Base-by-base conservation (phyloP, 1,140 invertebrate genomes). In the Drosophila kikkawai region DNA sequence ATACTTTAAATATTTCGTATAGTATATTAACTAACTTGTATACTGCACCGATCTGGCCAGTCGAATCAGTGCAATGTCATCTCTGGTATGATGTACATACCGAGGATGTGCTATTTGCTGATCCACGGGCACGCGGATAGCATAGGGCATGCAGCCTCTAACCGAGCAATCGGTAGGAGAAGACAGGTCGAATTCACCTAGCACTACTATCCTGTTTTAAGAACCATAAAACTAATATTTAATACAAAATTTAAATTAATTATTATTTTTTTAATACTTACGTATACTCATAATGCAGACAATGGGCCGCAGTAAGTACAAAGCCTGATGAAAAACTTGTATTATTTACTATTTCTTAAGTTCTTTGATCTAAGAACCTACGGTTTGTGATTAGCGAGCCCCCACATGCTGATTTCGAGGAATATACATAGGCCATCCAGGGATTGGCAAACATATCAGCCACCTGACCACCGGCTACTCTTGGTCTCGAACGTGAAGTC, bases 401-500 rank as follows among this genome's bases (percentile, higher is more conserved):
- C 1, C 45, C 12, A 15, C 45, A 47, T 11, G 7, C 19, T 47
- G 2, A 0, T 13, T 1, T 7, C 3, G 19, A 1, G 12, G 44
- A 13, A 11, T 0, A 1, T 4, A 47, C 13, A 47, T 47, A 47
- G 3, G 13, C 22, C 45, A 48, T 48, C 45, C 45, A 48, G 15
- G 45, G 45, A 48, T 48, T 48, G 6, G 7, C 45, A 15, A 48
- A 48, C 45, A 48, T 48, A 48, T 48, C 45, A 22, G 45, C 45
- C 19, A 26, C 45, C 7, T 26, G 13, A 15, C 45, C 45, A 4
- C 22, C 12, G 3, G 7, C 5, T 8, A 26, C 7, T 48, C 45
- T 8, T 0, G 7, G 1, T 26, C 12, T 2, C 3, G 0, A 15
- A 26, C 19, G 19, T 4, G 19, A 26, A 2, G 12, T 4, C 4